Evolutionary conservation across 2,797 vertebrate genomes (phyloP).

Genomic region (Micropoecilia bifurca): DNA sequence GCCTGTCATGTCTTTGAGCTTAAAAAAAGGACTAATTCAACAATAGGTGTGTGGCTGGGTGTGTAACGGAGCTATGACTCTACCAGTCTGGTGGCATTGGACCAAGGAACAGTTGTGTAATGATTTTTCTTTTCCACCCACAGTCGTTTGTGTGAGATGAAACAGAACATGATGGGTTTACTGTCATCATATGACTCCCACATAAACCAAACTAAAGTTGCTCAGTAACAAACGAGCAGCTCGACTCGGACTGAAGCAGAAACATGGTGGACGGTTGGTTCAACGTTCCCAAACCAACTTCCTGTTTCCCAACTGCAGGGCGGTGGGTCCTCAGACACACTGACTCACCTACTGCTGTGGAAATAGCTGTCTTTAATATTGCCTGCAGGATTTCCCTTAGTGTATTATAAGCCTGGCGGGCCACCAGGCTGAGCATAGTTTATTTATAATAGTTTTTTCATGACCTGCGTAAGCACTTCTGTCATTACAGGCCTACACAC

Average conservation of each 20-base stretch:
- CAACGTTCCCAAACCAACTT: constrained; percentile 60
- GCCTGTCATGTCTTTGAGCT: constrained; percentile 27
- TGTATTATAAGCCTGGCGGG: no score
- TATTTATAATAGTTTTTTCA: no score
- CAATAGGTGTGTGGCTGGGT: constrained; percentile 51
- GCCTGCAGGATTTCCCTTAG: neutral
- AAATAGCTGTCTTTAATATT: constrained; percentile 41
- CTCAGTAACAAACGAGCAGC: neutral
- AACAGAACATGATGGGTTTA: neutral
- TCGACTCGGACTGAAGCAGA: constrained; percentile 31
- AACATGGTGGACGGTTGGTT: constrained; percentile 43
- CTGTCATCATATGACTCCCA: neutral
- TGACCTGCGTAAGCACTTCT: no score
- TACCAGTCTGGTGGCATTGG: constrained; percentile 46
- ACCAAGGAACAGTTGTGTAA: constrained; percentile 49
- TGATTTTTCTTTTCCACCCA: constrained; percentile 59
- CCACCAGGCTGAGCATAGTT: no score
- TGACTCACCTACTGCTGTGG: constrained; percentile 56
- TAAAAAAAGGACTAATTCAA: constrained; percentile 40
- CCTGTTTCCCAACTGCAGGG: constrained; percentile 64
- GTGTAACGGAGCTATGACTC: constrained; percentile 51
- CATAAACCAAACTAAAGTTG: neutral
- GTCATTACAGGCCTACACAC: no score
- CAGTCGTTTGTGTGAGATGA: constrained; percentile 44
- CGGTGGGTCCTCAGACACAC: constrained; percentile 26